Evolutionary conservation across 2,888 invertebrate species (phyloP), one percentile per base, ranked within the genome.

Genomic region (Lasius fuliginosus): DNA sequence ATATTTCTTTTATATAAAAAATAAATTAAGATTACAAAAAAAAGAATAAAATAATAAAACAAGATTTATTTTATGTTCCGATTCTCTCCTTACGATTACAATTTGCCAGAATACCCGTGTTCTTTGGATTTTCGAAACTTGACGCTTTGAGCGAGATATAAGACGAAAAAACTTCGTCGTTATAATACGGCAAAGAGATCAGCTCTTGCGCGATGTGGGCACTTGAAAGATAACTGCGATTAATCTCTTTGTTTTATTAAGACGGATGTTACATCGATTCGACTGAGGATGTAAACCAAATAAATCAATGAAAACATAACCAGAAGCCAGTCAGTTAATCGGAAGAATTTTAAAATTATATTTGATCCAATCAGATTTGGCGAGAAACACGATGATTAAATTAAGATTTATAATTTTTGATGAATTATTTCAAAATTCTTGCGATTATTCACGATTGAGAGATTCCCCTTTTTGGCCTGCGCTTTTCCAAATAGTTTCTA

Each of bases 381-480:
- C 8, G 81, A 74, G 30, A 73, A 73, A 42, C 18, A n/a, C 15
- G 27, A 42, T 27, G 2, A 30, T 62, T 18, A 33, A 18, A 30
- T 88, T 84, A 82, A 71, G 75, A 82, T 84, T 15, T 11, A 3
- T 58, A 42, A 67, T n/a, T 27, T 67, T 85, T 81, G 64, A 36
- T n/a, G 15, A n/a, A 67, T 33, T 64, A 64, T 49, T 62, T 83
- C 67, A 40, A 62, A 75, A 75, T 75, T 75, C 64, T 82, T 75
- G 73, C 82, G 62, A 82, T 12, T 73, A 53, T 64, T 49, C 27
- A 76, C 49, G 77, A 83, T 83, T 76, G 68, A 76, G 58, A 83
- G 33, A 65, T 67, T 9, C 84, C 87, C 12, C 15, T 53, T 53
- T 90, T 89, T 90, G 89, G 90, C 87, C 90, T 89, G 89, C 88